Evolutionary conservation across 2,888 invertebrate species (phyloP), one percentile per base, ranked within the genome.

Genomic region (Nephrocerus scutellatus): DNA sequence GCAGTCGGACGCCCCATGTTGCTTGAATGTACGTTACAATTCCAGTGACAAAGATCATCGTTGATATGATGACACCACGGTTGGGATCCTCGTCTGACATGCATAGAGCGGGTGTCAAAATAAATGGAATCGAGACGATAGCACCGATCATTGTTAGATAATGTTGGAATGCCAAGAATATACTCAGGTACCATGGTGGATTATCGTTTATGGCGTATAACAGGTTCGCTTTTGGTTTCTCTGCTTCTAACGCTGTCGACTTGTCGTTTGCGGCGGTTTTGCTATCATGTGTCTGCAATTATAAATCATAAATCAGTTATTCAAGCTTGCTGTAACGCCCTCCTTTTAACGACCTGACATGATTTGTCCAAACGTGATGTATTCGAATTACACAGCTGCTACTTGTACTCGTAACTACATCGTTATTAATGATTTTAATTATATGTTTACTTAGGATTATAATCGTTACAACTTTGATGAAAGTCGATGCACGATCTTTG

Each of bases 81-180:
- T 79, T 77, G 1, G 83, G 82, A 63, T 84, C 83, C 25, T 80
- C 77, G 49, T 82, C 80, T 31, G 71, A 72, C 79, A 87, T 84
- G 61, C 87, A 88, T 10, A 88, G 73, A 2, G 83, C 81, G 0
- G 84, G 83, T n/a, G 84, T 81, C 42, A 88, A 64, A 44, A 88
- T 81, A 57, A 86, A 83, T 0, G 87, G 88, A 48, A 86, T 84
- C 2, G 85, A 80, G 6, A 88, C 82, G 22, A 87, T 86, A 0
- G 84, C 83, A 1, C 87, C 88, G 44, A 88, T 84, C 82, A 88
- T 87, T 1, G 86, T 87, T 49, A 86, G 66, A 62, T 85, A 86
- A 59, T 86, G 85, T 77, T 86, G 89, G 38, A 89, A 70, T 10
- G 87, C 88, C 68, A 89, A 76, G 54, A 86, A 80, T 48, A 88